Conservation (phyloP, 2,888 invertebrate genomes). For the Selenia dentaria region DNA sequence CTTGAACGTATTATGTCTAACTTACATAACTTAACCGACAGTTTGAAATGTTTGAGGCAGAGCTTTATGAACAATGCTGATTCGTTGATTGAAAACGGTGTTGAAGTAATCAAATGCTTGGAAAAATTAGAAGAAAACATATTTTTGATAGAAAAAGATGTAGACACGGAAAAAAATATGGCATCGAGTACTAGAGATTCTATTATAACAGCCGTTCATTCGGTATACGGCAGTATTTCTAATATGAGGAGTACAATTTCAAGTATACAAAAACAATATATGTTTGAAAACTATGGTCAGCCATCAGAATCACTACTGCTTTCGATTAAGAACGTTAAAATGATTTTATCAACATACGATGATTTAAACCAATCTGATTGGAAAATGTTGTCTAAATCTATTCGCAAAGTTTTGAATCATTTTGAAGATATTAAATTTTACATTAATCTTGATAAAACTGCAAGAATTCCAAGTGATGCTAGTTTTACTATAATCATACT, state of each 20-base stretch:
- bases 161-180: slow-evolving; percentile 45
- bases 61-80: slow-evolving; percentile 56
- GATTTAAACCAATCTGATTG: slow-evolving; percentile 41
- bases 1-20: slow-evolving; percentile 45
- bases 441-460: slow-evolving; percentile 76
- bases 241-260: slow-evolving; percentile 81
- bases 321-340: slow-evolving; percentile 59
- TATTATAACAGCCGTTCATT: slow-evolving; percentile 75
- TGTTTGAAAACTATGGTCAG: slow-evolving; percentile 74
- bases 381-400: slow-evolving; percentile 57
- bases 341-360: slow-evolving; percentile 37
- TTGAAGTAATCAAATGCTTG: slow-evolving; percentile 66
- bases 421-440: slow-evolving; percentile 79
- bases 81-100: slow-evolving; percentile 67
- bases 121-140: slow-evolving; percentile 73
- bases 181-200: slow-evolving; percentile 54
- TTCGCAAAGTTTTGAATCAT: slow-evolving; percentile 69
- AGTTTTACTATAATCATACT: slow-evolving; percentile 71
- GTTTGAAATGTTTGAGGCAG: slow-evolving; percentile 54
- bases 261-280: slow-evolving; percentile 69
- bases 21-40: slow-evolving; percentile 52
- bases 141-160: slow-evolving; percentile 63
- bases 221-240: slow-evolving; percentile 79
- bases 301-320: slow-evolving; percentile 62
- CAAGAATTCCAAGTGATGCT: slow-evolving; percentile 70